Evolutionary conservation across 2,113 vertebrate species (phyloP).

Genomic region (Cochlearius cochlearius): DNA sequence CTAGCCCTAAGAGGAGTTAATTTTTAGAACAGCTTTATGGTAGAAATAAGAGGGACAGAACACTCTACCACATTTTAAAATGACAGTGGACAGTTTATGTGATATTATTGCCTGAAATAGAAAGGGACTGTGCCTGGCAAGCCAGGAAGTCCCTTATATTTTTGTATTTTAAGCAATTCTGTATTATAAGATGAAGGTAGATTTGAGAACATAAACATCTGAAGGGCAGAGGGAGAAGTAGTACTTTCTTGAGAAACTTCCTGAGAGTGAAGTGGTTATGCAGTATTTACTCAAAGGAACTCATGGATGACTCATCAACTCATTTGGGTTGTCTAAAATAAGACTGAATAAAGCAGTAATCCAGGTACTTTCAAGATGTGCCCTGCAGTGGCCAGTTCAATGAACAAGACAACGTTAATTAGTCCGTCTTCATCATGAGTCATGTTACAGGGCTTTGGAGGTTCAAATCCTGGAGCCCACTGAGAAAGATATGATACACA

Average conservation of each 20-base stretch:
- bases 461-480: background rate
- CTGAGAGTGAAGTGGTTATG: background rate
- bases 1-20: background rate
- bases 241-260: background rate
- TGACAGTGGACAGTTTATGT: background rate
- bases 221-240: conserved; percentile 14
- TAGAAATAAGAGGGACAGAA: background rate
- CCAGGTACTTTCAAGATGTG: background rate
- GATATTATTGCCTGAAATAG: conserved; percentile 9
- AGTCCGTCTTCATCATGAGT: background rate
- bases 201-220: background rate
- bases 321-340: background rate
- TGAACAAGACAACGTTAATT: background rate
- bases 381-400: background rate
- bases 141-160: background rate
- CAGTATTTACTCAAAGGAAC: conserved; percentile 2
- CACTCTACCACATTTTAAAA: background rate
- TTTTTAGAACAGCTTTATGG: conserved; percentile 27
- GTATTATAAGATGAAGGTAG: background rate
- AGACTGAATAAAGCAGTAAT: background rate
- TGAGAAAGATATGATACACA: background rate
- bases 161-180: conserved; percentile 1
- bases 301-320: background rate
- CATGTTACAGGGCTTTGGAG: background rate
- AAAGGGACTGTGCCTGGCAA: background rate